A percentile compares a stretch with the other conserved stretches of the same genome.
These are phyloP conservation scores for Eclectus roratus DNA, from an alignment of 2,113 vertebrate genomes.

Conservation along the genomic window DNA sequence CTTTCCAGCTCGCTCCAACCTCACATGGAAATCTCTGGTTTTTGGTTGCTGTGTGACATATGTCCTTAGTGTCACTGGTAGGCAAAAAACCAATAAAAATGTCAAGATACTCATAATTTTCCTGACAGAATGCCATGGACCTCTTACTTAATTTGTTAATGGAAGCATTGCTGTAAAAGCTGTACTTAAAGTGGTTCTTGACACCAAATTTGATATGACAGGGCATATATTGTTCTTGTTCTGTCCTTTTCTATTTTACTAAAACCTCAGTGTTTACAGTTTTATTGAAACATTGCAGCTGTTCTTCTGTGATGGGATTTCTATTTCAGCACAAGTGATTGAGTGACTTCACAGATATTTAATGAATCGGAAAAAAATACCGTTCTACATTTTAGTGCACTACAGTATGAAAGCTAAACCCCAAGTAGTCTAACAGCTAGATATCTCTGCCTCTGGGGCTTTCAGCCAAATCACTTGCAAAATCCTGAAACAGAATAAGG, in stretches of 20 bases:
- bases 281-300: neutral
- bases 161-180: neutral
- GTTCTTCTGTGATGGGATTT: neutral
- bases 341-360: neutral
- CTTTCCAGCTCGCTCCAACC: neutral
- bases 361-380: neutral
- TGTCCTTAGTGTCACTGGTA: neutral
- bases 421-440: neutral
- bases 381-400: neutral
- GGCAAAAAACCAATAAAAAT: neutral
- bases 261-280: neutral
- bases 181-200: neutral
- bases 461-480: neutral
- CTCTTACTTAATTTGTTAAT: neutral
- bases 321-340: neutral
- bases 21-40: fast-evolving
- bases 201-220: neutral
- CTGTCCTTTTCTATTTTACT: neutral
- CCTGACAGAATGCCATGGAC: neutral
- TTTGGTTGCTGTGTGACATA: neutral
- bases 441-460: neutral
- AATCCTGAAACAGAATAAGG: neutral
- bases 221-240: neutral
- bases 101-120: neutral
- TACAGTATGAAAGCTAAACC: neutral